Conservation (phyloP, 2,888 invertebrate species). For the Melikaiella ostensackeni region DNA sequence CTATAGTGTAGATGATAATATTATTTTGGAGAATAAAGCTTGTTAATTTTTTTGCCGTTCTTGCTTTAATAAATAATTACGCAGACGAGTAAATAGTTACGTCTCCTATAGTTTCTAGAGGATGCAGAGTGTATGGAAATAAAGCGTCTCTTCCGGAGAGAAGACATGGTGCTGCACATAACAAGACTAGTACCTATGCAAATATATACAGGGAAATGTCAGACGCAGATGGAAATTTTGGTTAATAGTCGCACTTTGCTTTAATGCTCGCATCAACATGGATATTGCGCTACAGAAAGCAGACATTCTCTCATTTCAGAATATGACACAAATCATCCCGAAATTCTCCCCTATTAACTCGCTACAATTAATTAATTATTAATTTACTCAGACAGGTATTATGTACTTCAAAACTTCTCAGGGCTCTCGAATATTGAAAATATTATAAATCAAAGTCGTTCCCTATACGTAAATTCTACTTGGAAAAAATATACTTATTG, state of each 20-base stretch:
- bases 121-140: slow-evolving; percentile 45
- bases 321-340: slow-evolving; percentile 30
- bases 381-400: slow-evolving; percentile 8
- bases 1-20: too few relatives aligned
- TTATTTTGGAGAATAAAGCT: not conserved
- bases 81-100: not conserved
- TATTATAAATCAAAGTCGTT: too few relatives aligned
- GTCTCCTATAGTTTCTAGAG: not conserved
- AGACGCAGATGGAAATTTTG: slow-evolving; percentile 53
- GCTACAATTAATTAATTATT: not conserved
- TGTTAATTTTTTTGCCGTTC: not conserved
- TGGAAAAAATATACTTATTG: too few relatives aligned
- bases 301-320: not conserved
- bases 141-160: slow-evolving; percentile 51
- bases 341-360: slow-evolving; percentile 20
- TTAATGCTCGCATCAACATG: slow-evolving; percentile 48
- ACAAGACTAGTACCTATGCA: slow-evolving; percentile 54
- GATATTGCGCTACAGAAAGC: slow-evolving; percentile 41
- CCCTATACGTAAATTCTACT: too few relatives aligned
- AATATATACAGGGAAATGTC: slow-evolving; percentile 48
- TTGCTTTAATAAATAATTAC: not conserved
- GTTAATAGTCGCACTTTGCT: slow-evolving; percentile 54
- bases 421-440: too few relatives aligned
- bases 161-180: slow-evolving; percentile 48
- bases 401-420: not conserved